phyloP scores from a whole-genome alignment of 2,888 invertebrate species.

The Drosophila atroscutellata region DNA sequence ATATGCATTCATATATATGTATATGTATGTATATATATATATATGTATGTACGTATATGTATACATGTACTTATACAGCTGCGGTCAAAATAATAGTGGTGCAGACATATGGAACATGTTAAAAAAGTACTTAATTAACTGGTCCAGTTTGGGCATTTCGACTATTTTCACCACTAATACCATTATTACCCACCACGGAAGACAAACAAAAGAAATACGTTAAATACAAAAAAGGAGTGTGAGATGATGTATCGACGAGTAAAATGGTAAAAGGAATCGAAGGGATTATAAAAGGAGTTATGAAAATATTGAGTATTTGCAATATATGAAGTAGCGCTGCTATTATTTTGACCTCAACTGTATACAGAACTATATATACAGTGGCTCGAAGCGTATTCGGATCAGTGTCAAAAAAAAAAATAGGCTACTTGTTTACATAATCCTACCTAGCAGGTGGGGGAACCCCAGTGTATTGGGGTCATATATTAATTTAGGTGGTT shows the following conservation, averaged over 20 bases:
- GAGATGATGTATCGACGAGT: background rate
- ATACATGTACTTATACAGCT: background rate
- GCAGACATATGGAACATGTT: background rate
- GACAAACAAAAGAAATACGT: background rate
- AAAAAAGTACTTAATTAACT: background rate
- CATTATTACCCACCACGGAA: background rate
- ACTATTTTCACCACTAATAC: background rate
- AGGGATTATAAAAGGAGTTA: background rate
- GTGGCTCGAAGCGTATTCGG: too few relatives aligned
- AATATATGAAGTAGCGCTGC: background rate
- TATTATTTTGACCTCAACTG: background rate
- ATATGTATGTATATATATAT: too few relatives aligned
- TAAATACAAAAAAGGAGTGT: background rate
- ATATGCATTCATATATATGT: background rate
- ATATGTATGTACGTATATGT: too few relatives aligned
- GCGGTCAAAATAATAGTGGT: background rate
- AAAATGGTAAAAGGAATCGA: background rate
- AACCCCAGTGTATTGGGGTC: too few relatives aligned
- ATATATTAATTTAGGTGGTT: too few relatives aligned
- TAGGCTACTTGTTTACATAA: too few relatives aligned
- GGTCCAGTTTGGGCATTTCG: background rate
- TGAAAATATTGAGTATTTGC: background rate
- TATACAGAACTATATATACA: background rate
- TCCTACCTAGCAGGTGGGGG: too few relatives aligned
- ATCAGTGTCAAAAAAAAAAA: too few relatives aligned